These are phyloP conservation scores for Lutraria rhynchaena DNA, from an alignment of 1,140 invertebrate genomes.

Conservation along the genomic window DNA sequence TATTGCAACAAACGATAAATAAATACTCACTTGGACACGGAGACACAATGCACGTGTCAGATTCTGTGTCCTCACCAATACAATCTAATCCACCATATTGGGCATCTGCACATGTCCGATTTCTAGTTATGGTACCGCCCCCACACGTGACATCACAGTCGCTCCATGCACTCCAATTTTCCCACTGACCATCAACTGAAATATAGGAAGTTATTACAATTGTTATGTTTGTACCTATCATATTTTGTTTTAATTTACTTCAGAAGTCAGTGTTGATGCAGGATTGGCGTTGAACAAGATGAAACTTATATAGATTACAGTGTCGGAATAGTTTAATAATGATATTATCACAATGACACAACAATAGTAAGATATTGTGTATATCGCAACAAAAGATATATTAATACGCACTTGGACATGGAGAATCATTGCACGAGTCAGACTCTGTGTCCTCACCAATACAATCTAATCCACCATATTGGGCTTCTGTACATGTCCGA, in stretches of 20 bases:
- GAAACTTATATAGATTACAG: too few relatives aligned
- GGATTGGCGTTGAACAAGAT: too few relatives aligned
- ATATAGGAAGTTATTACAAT: too few relatives aligned
- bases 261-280: too few relatives aligned
- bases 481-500: slow-evolving; percentile 81
- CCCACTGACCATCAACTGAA: slow-evolving; percentile 66
- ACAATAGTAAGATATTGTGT: too few relatives aligned
- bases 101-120: slow-evolving; percentile 62
- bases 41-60: slow-evolving; percentile 44
- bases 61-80: slow-evolving; percentile 43
- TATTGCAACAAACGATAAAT: too few relatives aligned
- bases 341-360: too few relatives aligned
- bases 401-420: slow-evolving; percentile 40
- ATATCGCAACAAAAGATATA: too few relatives aligned
- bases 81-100: slow-evolving; percentile 59
- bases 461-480: slow-evolving; percentile 78
- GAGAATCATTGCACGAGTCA: background rate
- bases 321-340: too few relatives aligned
- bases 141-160: slow-evolving; percentile 94
- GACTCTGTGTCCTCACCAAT: slow-evolving; percentile 47
- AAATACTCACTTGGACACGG: slow-evolving; percentile 53
- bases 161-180: slow-evolving; percentile 89
- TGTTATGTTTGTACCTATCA: too few relatives aligned
- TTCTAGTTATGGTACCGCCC: slow-evolving; percentile 90
- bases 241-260: too few relatives aligned